Evolutionary conservation across 2,113 vertebrate genomes (phyloP), one percentile per base, ranked within the genome.

Genomic region (Nannobrachium achirus): DNA sequence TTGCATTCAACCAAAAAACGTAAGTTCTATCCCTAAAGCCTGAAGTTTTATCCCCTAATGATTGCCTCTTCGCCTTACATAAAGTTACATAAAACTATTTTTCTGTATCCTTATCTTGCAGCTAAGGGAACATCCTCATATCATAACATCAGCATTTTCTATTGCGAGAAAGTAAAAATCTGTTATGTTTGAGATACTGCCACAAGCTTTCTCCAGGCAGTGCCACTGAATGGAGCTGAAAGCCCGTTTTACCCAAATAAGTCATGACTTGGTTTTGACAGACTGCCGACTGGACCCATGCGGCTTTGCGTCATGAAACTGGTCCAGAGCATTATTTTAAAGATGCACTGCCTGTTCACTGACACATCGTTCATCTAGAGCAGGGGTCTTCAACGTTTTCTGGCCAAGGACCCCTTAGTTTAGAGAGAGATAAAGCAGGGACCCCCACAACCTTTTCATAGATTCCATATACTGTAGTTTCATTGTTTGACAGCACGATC

Each of bases 201-300:
- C 4, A 57, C 9, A 16, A 10, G 55, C 33, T 13, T 57, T 40
- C 33, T 15, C 33, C 19, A n/a, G 55, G 19, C 38, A 56, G 33
- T 20, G 8, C 11, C 10, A 33, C 19, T 20, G 53, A 56, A 38
- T 56, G 20, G 14, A 38, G 20, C 53, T 7, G 38, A 39, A 38
- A 53, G 15, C 18, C 51, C 16, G 20, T 53, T 53, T 15, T 38
- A 13, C 55, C 15, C n/a, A 57, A 14, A 13, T 14, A 20, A 7
- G 11, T 13, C 14, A 25, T 41, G 55, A 15, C 55, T 57, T 40
- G 55, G n/a, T 38, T 38, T 57, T 57, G 33, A 57, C 55, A 15
- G 11, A n/a, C 33, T 15, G 15, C 15, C 33, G 6, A 33, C n/a
- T 7, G 38, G 55, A 14, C 55, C 10, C 38, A 10, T 57, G 7